Evolutionary conservation across 1,140 invertebrate genomes (phyloP), one percentile per base, ranked within the genome.

Genomic region (Pogonomyrmex californicus): DNA sequence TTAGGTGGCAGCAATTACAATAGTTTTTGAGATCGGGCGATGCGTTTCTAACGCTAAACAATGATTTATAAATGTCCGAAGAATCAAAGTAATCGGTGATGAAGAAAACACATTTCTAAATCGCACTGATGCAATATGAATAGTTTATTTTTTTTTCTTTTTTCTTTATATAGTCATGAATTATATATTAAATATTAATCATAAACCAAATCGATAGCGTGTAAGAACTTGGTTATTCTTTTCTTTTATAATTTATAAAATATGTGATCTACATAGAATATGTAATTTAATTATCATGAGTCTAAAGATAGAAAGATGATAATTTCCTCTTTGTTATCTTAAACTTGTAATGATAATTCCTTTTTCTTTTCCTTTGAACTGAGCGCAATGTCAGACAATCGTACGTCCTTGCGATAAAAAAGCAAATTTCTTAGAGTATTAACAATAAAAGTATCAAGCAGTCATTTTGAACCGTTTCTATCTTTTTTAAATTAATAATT

Each of bases 1-100:
- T 85, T 95, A 58, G 94, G 95, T n/a, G 95, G 95, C 44, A 95
- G 91, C 82, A 95, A 95, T 90, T 95, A 95, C 70, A 95, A 95
- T 86, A 95, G 93, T 88, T 95, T 95, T 91, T 95, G 93, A 95
- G 91, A 92, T 0, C 73, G 76, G 71, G 54, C 83, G 33, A 81
- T 88, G 89, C 89, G 87, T 91, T 91, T 88, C 51, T 88, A 88
- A 77, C 87, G 87, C 87, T 85, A 56, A 90, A 41, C 78, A 41
- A 81, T 17, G 63, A 83, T 76, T 23, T 63, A 54, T 30, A 86
- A 86, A 62, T 6, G 14, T 78, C 54, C 30, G 36, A 51, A 9
- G 30, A 90, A 90, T 86, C 82, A 90, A 90, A 86, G 33, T 77
- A 85, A 86, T 86, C 44, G 30, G 7, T 79, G 70, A 17, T 33